Evolutionary conservation across 2,888 invertebrate genomes (phyloP), one percentile per base, ranked within the genome.

Genomic region (Diarsia rubi): DNA sequence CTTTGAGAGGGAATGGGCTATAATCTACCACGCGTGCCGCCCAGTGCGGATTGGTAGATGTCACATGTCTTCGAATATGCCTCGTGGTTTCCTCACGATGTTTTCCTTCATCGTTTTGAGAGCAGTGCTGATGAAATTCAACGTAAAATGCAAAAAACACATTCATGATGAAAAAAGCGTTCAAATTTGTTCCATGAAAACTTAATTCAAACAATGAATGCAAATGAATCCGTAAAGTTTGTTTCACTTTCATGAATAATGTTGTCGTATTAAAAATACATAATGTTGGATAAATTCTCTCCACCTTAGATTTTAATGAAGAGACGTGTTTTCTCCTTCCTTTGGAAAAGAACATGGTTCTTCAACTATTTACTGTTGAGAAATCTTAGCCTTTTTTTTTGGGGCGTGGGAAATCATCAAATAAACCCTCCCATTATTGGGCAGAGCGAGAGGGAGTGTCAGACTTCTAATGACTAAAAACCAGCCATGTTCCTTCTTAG

Each of bases 161-260:
- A 77, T 45, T 64, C 54, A 31, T 47, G 16, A 21, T 12, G 37
- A 63, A 63, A 79, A 78, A 72, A 44, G 5, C 62, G 19, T 69
- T 73, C 14, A 65, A 65, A 31, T 14, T 2, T 49, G 31, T 66
- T 66, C 21, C 45, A 71, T 68, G 65, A 54, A 69, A 73, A 80
- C 45, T 52, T 73, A 63, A 69, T 86, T 68, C 76, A 69, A 65
- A 70, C 73, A 77, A 74, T 83, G 67, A 80, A 84, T 77, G 68
- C 78, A 82, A 82, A 82, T 76, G 54, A 81, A 79, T 81, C 79
- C 85, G 74, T 78, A 81, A 80, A 80, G 72, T 80, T 82, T 78
- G 73, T 81, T 81, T 73, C 69, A 69, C 60, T 79, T 75, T 81
- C 75, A 83, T 81, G 75, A 79, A 83, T 79, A 83, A 81, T 74